phyloP scores from a whole-genome alignment of 2,888 invertebrate species.

The Lydus trimaculatus region DNA sequence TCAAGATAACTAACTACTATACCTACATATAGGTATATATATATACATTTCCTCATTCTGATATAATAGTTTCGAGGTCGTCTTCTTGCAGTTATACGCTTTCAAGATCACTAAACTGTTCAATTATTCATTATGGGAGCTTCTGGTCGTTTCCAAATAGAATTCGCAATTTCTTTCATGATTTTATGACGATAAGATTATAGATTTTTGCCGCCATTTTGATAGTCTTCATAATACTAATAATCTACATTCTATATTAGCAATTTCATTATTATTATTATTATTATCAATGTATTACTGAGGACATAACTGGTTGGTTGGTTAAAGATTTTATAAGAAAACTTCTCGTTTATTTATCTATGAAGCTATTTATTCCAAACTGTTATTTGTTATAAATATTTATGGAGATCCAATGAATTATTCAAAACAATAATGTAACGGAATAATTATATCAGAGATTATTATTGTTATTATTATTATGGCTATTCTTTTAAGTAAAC shows the following conservation, averaged over 20 bases:
- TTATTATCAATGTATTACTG: slow-evolving; percentile 33
- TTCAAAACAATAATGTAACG: slow-evolving; percentile 35
- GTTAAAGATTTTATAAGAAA: slow-evolving; percentile 32
- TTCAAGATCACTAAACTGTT: slow-evolving; percentile 9
- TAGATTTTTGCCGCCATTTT: neutral
- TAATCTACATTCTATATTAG: neutral
- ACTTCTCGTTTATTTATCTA: slow-evolving; percentile 32
- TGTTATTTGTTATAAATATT: slow-evolving; percentile 41
- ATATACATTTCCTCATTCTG: slow-evolving; percentile 33
- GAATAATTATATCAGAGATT: slow-evolving; percentile 37
- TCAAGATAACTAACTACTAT: neutral
- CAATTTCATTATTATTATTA: slow-evolving; percentile 18
- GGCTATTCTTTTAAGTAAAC: neutral
- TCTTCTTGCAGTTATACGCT: slow-evolving; percentile 7
- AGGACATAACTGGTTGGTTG: slow-evolving; percentile 30
- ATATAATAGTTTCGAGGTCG: slow-evolving; percentile 31
- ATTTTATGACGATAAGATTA: neutral
- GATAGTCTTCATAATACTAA: neutral
- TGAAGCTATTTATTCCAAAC: slow-evolving; percentile 36
- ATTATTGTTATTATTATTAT: neutral
- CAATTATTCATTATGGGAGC: slow-evolving; percentile 5
- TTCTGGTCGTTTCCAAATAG: slow-evolving; percentile 3
- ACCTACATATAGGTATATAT: no score
- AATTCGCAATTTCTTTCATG: neutral
- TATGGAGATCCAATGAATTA: slow-evolving; percentile 39